phyloP scores from a whole-genome alignment of 1,140 invertebrate genomes.

The Formica selysi region DNA sequence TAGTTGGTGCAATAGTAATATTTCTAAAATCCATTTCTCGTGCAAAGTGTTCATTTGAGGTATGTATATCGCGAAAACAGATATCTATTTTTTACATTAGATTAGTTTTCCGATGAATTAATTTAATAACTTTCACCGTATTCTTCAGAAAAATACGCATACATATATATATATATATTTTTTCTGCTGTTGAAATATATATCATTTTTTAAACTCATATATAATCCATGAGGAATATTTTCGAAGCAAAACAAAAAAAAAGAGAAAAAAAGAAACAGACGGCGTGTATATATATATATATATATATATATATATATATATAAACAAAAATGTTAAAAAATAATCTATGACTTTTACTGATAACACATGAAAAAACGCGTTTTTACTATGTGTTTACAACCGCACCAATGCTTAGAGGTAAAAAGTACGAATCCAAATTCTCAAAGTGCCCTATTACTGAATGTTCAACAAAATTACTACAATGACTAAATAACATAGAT shows the following conservation, averaged over 20 bases:
- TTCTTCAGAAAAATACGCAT: conserved; percentile 33
- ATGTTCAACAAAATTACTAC: conserved; percentile 80
- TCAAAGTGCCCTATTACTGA: conserved; percentile 84
- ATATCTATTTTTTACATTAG: conserved; percentile 68
- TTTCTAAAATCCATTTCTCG: conserved; percentile 68
- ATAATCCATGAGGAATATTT: conserved; percentile 41
- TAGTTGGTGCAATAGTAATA: conserved; percentile 42
- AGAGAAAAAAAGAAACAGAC: conserved; percentile 43
- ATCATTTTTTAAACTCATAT: conserved; percentile 55
- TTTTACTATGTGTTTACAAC: conserved; percentile 67
- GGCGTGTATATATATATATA: background rate
- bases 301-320: conserved; percentile 28
- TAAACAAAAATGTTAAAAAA: conserved; percentile 45
- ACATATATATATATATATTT: conserved; percentile 36
- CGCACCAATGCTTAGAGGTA: conserved; percentile 72
- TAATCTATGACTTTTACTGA: conserved; percentile 49
- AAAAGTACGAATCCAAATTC: conserved; percentile 75
- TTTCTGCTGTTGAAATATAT: conserved; percentile 49
- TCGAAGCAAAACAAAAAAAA: conserved; percentile 34
- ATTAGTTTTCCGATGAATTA: conserved; percentile 66
- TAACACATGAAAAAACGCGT: conserved; percentile 53
- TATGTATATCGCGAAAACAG: conserved; percentile 63
- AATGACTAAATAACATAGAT: conserved; percentile 75
- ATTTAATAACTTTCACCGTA: conserved; percentile 49
- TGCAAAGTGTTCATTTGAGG: conserved; percentile 64